Conservation (phyloP, 1,140 invertebrate genomes). For the Plutomurus gul region DNA sequence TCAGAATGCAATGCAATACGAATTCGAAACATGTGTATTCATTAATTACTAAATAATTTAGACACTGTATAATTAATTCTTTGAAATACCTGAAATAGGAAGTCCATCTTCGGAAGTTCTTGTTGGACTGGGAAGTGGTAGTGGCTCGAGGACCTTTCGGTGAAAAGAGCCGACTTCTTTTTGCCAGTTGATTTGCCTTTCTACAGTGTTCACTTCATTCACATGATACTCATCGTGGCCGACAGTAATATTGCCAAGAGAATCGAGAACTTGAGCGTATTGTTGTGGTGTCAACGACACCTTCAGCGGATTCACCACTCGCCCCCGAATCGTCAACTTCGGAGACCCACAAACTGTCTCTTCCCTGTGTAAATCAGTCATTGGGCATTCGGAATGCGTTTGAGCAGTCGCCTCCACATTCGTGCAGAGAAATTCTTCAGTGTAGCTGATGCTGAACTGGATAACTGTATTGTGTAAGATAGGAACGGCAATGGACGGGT, state of each 20-base stretch:
- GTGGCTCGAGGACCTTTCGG: neutral
- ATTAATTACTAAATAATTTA: neutral
- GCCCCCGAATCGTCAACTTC: conserved; percentile 69
- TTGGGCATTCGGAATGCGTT: no score
- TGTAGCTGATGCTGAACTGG: conserved; percentile 63
- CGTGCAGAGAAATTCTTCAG: conserved; percentile 27
- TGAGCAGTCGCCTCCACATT: neutral
- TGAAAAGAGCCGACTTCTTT: conserved; percentile 34
- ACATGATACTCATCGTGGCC: conserved; percentile 26
- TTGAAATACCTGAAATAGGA: conserved; percentile 30
- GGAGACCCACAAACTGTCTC: no score
- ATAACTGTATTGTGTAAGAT: conserved; percentile 83
- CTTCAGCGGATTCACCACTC: conserved; percentile 79
- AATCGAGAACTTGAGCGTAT: conserved; percentile 86
- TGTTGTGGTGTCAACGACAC: conserved; percentile 81
- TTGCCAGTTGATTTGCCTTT: conserved; percentile 38
- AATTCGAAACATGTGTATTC: neutral
- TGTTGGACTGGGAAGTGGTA: conserved; percentile 52
- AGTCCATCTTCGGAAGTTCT: conserved; percentile 34
- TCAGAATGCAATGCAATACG: neutral
- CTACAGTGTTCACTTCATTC: conserved; percentile 19
- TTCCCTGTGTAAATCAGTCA: no score
- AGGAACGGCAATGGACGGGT: conserved; percentile 66
- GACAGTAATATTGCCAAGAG: conserved; percentile 53
- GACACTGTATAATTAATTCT: neutral